Evolutionary conservation across 2,113 vertebrate genomes (phyloP), one percentile per base, ranked within the genome.

Genomic region (Vicugna pacos): DNA sequence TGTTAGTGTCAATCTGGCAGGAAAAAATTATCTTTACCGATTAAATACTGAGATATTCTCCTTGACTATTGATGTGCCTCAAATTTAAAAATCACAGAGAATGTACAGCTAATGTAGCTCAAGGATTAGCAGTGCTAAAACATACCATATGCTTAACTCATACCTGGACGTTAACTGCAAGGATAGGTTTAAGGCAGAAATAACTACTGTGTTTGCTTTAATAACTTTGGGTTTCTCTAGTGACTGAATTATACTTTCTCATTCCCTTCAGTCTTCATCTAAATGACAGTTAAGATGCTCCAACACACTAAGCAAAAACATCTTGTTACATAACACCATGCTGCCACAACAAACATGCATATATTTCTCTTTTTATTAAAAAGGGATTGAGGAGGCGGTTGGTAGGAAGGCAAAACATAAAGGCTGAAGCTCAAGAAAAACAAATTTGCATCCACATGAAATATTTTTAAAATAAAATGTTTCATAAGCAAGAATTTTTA

Each of bases 401-500:
- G 10, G 26, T n/a, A 90, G 48, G 46, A 90, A 76, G 83, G 8
- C 50, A 79, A 91, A 89, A 77, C 3, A 64, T 30, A 69, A 80
- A 77, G 6, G 0, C 10, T 64, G 5, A 90, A 60, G 17, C n/a
- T 83, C 77, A 82, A 88, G 73, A 70, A 84, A 60, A 80, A 46
- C 70, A 1, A 90, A 65, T 15, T n/a, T 90, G 26, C 0, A 83
- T 13, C 5, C 10, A 75, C 42, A 72, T 3, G 92, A 11, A 77
- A 76, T 75, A 30, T 54, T 96, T 84, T 48, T 20, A 32, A 95
- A 90, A 17, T 6, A 72, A 80, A 92, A 91, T 26, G 50, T 58
- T 80, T 75, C 32, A 92, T 56, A 76, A 20, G 28, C 12, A 93
- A 89, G 35, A 95, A 70, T 82, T 89, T 88, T 69, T 90, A 76